Base-by-base conservation (phyloP, 2,888 invertebrate species). In the Napeogenes sylphis region DNA sequence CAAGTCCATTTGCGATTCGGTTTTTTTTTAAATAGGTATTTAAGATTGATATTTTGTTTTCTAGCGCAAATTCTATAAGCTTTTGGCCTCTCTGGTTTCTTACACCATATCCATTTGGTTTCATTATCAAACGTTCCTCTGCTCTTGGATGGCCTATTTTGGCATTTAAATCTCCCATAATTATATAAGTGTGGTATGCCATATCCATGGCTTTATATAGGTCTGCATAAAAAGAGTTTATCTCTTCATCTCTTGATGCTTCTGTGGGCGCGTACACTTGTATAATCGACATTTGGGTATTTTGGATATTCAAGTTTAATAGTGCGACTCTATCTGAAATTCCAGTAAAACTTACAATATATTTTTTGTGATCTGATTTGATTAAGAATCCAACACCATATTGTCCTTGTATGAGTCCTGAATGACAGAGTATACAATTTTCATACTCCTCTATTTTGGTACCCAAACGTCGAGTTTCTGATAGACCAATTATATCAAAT, bases 1-100 rank as follows among this genome's bases (percentile, higher is more conserved):
- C 71, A 71, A 4, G 74, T 73, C 71, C 71, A 73, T 68, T 66
- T 12, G n/a, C n/a, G n/a, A n/a, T n/a, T n/a, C n/a, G n/a, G 6
- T 13, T 33, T 59, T 65, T 62, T 67, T 61, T 62, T 71, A 47
- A 63, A 32, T 45, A 68, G 2, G 71, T 71, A 61, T 73, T 73
- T 55, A 73, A 33, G 4, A 73, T 71, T 12, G 69, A 38, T 8
- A 72, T 33, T 10, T 70, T 66, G 35, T 73, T 56, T 71, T 72
- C 70, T 8, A 32, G 42, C 2, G 72, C 71, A 56, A 63, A 73
- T 1, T 73, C 61, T 10, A 74, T 62, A 6, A 73, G 21, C 21
- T 21, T 21, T 21, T 21, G 21, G 21, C 21, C 21, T 21, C 21
- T 21, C 1, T 21, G 21, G 21, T 21, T 21, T 21, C 21, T 21